Conservation (phyloP, 2,797 vertebrate species). For the Sebastiscus albofasciatus region DNA sequence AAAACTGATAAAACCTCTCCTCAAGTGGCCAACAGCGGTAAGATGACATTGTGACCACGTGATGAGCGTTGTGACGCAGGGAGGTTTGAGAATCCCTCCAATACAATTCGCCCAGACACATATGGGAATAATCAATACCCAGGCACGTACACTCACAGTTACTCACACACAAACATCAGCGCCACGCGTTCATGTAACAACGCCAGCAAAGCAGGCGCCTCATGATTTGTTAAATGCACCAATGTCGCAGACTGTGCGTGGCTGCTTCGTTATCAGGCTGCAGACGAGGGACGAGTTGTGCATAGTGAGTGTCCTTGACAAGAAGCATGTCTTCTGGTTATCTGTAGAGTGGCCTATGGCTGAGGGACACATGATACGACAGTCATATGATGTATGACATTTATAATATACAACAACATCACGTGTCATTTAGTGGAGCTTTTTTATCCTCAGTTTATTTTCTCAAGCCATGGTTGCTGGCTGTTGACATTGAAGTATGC, state of each 20-base stretch:
- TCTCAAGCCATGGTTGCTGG: background rate
- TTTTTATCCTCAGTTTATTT: background rate
- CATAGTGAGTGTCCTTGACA: constrained; percentile 70
- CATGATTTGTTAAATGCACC: constrained; percentile 56
- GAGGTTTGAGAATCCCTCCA: background rate
- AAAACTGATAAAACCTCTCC: constrained; percentile 18
- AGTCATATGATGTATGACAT: constrained; percentile 55
- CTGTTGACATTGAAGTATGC: background rate
- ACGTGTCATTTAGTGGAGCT: background rate
- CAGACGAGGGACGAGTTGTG: constrained; percentile 23
- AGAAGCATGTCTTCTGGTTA: constrained; percentile 63
- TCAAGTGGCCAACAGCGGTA: background rate
- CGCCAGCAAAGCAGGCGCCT: constrained; percentile 17
- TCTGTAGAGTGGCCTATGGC: constrained; percentile 45
- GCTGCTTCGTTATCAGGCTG: constrained; percentile 56
- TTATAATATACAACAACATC: constrained; percentile 18
- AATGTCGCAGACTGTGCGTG: constrained; percentile 27
- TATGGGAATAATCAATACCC: background rate
- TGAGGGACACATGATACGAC: constrained; percentile 40
- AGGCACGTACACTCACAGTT: background rate
- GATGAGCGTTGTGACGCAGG: background rate
- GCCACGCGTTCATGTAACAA: constrained; percentile 8
- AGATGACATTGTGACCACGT: background rate
- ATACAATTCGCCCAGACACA: background rate
- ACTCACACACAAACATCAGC: constrained; percentile 12